A percentile compares a stretch with the other conserved stretches of the same genome.
Evolutionary conservation across 1,140 invertebrate species (phyloP).

Genomic region (Odontomachus brunneus): DNA sequence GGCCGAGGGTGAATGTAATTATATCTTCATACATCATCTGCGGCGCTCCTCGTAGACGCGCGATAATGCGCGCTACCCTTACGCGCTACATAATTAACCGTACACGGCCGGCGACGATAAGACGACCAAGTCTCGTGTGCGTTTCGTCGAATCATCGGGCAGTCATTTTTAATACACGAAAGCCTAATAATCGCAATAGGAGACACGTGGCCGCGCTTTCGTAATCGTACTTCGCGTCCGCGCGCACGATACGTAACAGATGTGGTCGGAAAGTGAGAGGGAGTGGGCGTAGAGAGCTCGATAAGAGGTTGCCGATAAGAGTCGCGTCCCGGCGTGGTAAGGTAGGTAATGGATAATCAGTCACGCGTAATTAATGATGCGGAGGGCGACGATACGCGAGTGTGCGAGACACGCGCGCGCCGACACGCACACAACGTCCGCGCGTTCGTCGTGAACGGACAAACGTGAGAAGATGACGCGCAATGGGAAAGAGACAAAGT

Average conservation of each 20-base stretch:
- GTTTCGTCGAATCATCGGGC: too few relatives aligned
- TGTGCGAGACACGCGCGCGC: too few relatives aligned
- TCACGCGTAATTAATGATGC: conserved; percentile 63
- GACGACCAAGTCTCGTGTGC: too few relatives aligned
- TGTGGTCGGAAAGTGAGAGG: too few relatives aligned
- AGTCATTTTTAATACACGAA: neutral
- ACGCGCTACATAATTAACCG: neutral
- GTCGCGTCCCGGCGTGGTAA: conserved; percentile 47
- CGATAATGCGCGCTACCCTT: neutral
- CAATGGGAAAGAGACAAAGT: conserved; percentile 53
- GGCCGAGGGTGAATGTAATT: neutral
- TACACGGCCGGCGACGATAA: too few relatives aligned
- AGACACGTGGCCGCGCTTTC: neutral
- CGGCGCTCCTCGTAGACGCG: neutral
- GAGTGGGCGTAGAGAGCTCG: neutral
- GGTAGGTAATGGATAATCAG: conserved; percentile 60
- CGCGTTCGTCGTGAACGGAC: neutral
- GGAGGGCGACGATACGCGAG: neutral
- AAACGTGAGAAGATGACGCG: conserved; percentile 16
- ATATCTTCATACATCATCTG: conserved; percentile 29
- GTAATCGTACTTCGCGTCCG: neutral
- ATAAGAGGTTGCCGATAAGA: conserved; percentile 1
- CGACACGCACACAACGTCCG: neutral
- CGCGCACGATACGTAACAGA: too few relatives aligned
- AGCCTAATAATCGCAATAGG: neutral